Conservation (phyloP, 2,113 vertebrate species). For the Corythornis vintsioides region DNA sequence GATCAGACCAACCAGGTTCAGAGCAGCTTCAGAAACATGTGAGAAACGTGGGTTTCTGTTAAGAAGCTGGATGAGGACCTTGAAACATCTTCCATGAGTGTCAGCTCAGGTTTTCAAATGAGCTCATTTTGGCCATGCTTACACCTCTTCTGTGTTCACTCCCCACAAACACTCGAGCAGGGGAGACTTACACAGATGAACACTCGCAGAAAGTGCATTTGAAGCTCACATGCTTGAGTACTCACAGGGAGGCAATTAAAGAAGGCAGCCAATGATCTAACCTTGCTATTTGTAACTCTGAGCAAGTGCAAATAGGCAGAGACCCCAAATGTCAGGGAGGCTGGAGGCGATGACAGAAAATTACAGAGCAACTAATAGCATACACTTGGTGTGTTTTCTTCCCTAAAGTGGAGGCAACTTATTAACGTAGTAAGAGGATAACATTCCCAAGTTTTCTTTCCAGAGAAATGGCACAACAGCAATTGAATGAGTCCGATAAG, state of each 20-base stretch:
- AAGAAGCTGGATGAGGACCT: neutral
- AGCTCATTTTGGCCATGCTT: constrained; percentile 3
- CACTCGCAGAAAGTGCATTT: neutral
- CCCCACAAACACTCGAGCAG: neutral
- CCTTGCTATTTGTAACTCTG: constrained; percentile 31
- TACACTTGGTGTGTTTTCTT: neutral
- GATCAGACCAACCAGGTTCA: neutral
- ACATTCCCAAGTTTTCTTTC: constrained; percentile 3
- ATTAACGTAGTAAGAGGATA: neutral
- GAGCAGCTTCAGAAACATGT: neutral
- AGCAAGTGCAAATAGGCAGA: constrained; percentile 9
- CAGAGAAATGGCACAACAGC: neutral
- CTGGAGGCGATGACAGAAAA: constrained; percentile 17
- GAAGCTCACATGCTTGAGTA: neutral
- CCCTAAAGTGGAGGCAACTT: neutral
- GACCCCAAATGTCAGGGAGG: neutral
- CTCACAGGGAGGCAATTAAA: constrained; percentile 33
- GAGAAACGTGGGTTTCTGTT: constrained; percentile 9
- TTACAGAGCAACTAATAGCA: neutral
- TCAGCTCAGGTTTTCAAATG: neutral
- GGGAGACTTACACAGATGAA: constrained; percentile 7
- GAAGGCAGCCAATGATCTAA: constrained; percentile 28
- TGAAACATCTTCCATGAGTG: neutral
- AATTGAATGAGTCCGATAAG: constrained; percentile 18
- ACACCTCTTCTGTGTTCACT: neutral